phyloP scores from a whole-genome alignment of 2,888 invertebrate species.

The Drosophila paucipuncta region DNA sequence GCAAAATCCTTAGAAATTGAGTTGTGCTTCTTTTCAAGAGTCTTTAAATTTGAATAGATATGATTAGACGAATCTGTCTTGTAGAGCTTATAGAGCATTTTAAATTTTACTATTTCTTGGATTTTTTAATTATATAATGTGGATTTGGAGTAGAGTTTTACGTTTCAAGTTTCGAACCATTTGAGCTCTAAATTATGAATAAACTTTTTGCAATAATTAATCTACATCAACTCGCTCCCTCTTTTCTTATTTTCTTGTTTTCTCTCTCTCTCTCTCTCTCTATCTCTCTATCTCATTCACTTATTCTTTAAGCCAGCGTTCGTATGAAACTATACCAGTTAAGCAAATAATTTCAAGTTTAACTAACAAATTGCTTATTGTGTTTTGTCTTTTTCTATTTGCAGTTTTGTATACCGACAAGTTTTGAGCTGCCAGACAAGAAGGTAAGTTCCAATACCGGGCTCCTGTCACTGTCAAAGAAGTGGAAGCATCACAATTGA shows the following conservation, averaged over 20 bases:
- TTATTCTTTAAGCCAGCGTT: not conserved
- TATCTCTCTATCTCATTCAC: not conserved
- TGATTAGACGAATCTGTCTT: not conserved
- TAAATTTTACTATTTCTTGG: not conserved
- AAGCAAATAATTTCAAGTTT: not conserved
- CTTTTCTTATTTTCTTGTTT: not conserved
- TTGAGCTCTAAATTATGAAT: not conserved
- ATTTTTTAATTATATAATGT: not conserved
- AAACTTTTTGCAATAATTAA: not conserved
- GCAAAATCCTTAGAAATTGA: not conserved
- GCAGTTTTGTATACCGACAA: conserved; percentile 31
- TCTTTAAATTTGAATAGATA: not conserved
- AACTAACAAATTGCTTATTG: conserved; percentile 27
- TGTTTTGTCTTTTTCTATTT: conserved; percentile 25
- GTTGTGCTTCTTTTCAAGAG: not conserved
- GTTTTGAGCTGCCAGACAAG: conserved; percentile 33
- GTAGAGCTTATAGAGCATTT: not conserved
- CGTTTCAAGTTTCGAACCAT: not conserved
- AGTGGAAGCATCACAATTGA: not conserved
- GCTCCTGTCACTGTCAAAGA: not conserved
- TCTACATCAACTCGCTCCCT: not conserved
- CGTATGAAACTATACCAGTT: not conserved
- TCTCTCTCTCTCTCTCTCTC: not conserved
- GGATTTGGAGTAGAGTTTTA: not conserved
- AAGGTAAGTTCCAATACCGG: conserved; percentile 41